A percentile compares a stretch with the other conserved stretches of the same genome.
Conservation (phyloP, 2,888 invertebrate genomes). For the Lydus trimaculatus region DNA sequence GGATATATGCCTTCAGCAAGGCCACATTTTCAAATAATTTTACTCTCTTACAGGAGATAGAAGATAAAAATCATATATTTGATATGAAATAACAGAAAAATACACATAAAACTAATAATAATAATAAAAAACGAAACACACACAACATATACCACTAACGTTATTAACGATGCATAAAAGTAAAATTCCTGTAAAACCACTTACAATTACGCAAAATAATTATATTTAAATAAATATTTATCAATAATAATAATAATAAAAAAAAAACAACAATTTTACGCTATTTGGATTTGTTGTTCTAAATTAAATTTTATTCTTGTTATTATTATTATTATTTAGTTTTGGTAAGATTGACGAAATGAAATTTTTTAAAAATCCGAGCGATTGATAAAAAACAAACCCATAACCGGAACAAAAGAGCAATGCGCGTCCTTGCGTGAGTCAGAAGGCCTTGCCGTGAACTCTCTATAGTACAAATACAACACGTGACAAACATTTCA, state of each 20-base stretch:
- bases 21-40: constrained; percentile 2
- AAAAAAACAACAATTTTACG: no score
- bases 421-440: constrained; percentile 57
- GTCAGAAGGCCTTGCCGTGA: constrained; percentile 55
- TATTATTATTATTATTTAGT: no score
- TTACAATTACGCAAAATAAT: not conserved
- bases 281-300: no score
- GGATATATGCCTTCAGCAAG: constrained; percentile 6
- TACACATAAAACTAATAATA: not conserved
- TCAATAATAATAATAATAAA: no score
- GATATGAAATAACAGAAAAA: not conserved
- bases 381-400: constrained; percentile 26
- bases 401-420: constrained; percentile 53
- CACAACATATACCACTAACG: no score
- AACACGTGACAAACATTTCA: constrained; percentile 10
- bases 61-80: not conserved
- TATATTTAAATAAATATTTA: no score
- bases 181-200: not conserved
- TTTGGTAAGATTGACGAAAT: no score
- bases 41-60: not conserved
- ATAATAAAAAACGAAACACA: not conserved
- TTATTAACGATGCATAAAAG: not conserved
- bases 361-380: not conserved
- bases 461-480: constrained; percentile 20
- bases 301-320: no score